Base-by-base conservation (phyloP, 1,140 invertebrate genomes). In the Macrocentrus cingulum region DNA sequence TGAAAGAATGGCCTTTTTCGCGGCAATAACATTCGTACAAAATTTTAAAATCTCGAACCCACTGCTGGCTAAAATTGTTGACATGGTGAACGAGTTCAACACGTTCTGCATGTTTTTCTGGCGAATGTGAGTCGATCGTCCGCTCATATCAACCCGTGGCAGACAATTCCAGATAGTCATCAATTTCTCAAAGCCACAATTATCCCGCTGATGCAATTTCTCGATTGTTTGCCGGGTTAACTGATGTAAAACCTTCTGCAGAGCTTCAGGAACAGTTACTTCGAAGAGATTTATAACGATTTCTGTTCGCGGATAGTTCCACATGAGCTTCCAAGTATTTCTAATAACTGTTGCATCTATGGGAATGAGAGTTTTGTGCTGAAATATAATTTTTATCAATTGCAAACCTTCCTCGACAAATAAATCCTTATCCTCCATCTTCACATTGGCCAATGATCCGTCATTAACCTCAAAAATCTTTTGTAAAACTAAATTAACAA, bases 361-460 rank as follows among this genome's bases (percentile, higher is more conserved):
- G 34, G 49, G 15, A 19, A 70, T 64, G 11, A 53, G 46, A 39
- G 59, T 58, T 13, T 42, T 51, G 59, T 63, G 61, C 32, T 34
- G 61, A 18, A 72, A 56, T 34, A 71, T 41, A 23, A 66, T n/a
- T 20, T 59, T 20, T n/a, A 65, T 37, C 4, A 72, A 53, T 48
- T 68, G 29, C n/a, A 66, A 37, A 25, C 66, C 46, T 48, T 71
- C 59, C 42, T 62, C 25, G 4, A 66, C 18, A 5, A 68, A 36
- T 7, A 63, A 20, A 48, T 51, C 62, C 32, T 56, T 53, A 36
- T 39, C 52, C 1, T 25, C 20, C 20, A n/a, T 9, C 18, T 16
- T 18, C 2, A 13, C 29, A 19, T 34, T 2, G 9, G 19, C 20
- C 22, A 41, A 11, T 34, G 11, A 49, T 13, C 18, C 18, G 25